A percentile compares a stretch with the other conserved stretches of the same genome.
These are phyloP conservation scores for Apoda limacodes DNA, from an alignment of 2,888 invertebrate genomes.

Conservation along the genomic window DNA sequence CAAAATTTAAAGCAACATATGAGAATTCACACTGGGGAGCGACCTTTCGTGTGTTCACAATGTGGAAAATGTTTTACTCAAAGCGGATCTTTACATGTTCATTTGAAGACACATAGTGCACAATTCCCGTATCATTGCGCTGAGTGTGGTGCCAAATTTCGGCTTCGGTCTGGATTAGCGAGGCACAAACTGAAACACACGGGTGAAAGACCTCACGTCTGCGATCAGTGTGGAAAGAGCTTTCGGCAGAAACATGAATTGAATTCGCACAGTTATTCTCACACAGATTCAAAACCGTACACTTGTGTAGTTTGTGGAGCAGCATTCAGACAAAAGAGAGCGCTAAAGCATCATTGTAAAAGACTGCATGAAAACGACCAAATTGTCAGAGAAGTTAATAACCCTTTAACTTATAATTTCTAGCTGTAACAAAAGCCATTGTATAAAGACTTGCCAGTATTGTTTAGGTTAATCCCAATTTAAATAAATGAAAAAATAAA, in stretches of 20 bases:
- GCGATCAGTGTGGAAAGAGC: slow-evolving; percentile 64
- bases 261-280: slow-evolving; percentile 62
- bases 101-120: slow-evolving; percentile 69
- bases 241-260: slow-evolving; percentile 73
- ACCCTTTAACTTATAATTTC: slow-evolving; percentile 9
- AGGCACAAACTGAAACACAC: slow-evolving; percentile 72
- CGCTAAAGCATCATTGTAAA: slow-evolving; percentile 40
- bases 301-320: slow-evolving; percentile 39
- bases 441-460: slow-evolving; percentile 6
- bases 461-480: background rate
- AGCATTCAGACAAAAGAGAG: slow-evolving; percentile 57
- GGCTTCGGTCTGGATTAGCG: slow-evolving; percentile 66
- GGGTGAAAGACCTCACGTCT: slow-evolving; percentile 72
- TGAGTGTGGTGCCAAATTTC: slow-evolving; percentile 72
- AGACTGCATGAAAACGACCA: slow-evolving; percentile 41
- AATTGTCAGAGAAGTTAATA: slow-evolving; percentile 14
- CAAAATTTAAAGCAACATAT: slow-evolving; percentile 71
- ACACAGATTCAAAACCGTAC: slow-evolving; percentile 41
- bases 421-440: too few species aligned
- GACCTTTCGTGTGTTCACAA: slow-evolving; percentile 66
- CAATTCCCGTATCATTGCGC: slow-evolving; percentile 68
- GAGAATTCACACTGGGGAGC: slow-evolving; percentile 71
- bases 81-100: slow-evolving; percentile 74
- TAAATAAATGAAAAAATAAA: background rate
- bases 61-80: slow-evolving; percentile 76